Base-by-base conservation (phyloP, 2,797 vertebrate species). In the Pseudochaenichthys georgianus region DNA sequence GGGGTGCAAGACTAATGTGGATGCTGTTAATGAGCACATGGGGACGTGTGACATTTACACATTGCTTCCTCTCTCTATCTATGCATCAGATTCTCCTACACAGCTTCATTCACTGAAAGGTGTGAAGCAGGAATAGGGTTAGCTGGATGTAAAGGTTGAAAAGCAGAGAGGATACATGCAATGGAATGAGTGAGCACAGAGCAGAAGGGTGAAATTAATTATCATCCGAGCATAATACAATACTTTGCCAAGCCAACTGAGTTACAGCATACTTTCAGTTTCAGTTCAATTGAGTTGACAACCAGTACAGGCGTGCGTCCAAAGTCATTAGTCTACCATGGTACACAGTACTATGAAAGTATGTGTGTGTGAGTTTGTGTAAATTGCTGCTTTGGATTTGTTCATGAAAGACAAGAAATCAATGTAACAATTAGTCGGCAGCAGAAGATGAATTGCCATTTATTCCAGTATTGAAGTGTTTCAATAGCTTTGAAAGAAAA, bases 201-300 rank as follows among this genome's bases (percentile, higher is more conserved):
- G 70, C 15, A 3, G 8, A 89, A 81, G 88, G 82, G 84, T 88
- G 78, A 80, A 83, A 85, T 85, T 69, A 86, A 87, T 91, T 84
- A 85, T 63, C 46, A 0, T 70, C 52, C 69, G 64, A 57, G 78
- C 70, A 71, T 80, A 58, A 31, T 19, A 43, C 87, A 87, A 83
- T 77, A 79, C 5, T 79, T 85, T 90, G 69, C 76, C 79, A 68
- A 53, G 83, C 78, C 71, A 78, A 87, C 80, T 51, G 53, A 80
- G 73, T 21, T 41, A 68, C 55, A 41, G 19, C 51, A 43, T 51
- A 77, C 38, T 57, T 69, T 64, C 19, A 63, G 57, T 58, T 55
- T 77, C 64, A 46, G 60, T 41, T 84, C 6, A 59, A 34, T 71
- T 57, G 66, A 79, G 74, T 50, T 82, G 68, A 81, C 64, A 78